These are phyloP conservation scores for Anagrus nilaparvatae DNA, from an alignment of 1,140 invertebrate species.

Conservation along the genomic window DNA sequence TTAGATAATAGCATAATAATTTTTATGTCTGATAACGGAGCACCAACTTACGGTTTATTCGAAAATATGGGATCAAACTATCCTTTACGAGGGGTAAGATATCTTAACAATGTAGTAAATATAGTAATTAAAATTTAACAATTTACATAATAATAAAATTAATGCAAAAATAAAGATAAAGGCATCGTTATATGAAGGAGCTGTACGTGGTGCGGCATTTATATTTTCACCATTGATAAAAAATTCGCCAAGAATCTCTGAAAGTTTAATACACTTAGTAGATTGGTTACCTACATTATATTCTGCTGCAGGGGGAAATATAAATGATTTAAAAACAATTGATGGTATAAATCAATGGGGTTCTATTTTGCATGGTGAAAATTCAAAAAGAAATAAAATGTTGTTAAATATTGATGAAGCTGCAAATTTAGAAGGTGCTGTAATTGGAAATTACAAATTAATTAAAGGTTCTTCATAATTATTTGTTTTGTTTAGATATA, in stretches of 20 bases:
- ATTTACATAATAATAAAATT: no score
- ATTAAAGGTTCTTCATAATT: constrained; percentile 29
- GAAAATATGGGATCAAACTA: constrained; percentile 58
- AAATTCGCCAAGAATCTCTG: constrained; percentile 40
- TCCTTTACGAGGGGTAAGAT: constrained; percentile 51
- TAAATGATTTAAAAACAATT: constrained; percentile 27
- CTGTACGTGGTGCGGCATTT: constrained; percentile 50
- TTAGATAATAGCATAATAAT: constrained; percentile 57
- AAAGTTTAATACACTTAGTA: constrained; percentile 55
- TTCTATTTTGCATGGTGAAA: constrained; percentile 19
- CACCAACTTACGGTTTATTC: constrained; percentile 42
- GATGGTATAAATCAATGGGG: constrained; percentile 45
- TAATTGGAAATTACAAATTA: constrained; percentile 27
- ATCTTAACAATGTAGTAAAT: constrained; percentile 35
- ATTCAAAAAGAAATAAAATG: constrained; percentile 10
- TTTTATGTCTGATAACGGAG: constrained; percentile 64
- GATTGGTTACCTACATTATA: constrained; percentile 66
- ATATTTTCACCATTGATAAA: constrained; percentile 43
- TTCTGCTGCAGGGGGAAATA: constrained; percentile 42
- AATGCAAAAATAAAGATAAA: constrained; percentile 62
- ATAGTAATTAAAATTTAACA: no score
- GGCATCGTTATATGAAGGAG: constrained; percentile 56
- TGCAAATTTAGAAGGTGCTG: constrained; percentile 15
- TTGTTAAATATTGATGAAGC: constrained; percentile 31
- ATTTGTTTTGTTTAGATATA: no score